Evolutionary conservation across 2,797 vertebrate species (phyloP).

Genomic region (Setipinna tenuifilis): DNA sequence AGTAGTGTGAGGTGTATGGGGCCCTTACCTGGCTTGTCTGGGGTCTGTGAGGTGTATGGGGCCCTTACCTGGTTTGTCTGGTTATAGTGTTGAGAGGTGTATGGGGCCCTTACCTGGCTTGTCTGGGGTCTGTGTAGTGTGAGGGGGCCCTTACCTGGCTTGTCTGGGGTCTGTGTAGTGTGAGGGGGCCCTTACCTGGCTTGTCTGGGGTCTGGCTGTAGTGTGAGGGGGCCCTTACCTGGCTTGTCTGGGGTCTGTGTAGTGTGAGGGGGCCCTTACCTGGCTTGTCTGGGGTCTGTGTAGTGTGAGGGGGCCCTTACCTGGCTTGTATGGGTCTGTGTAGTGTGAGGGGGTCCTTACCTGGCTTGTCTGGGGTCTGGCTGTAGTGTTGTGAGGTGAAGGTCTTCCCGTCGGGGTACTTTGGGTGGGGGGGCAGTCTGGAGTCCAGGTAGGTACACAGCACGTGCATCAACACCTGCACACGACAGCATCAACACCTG

Average conservation of each 20-base stretch:
- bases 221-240: conserved; percentile 61
- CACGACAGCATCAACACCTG: no score
- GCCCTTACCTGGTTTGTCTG: no score
- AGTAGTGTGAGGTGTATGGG: no score
- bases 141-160: conserved; percentile 73
- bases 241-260: no score
- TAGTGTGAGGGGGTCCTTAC: neutral
- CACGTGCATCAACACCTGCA: conserved; percentile 91
- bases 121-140: conserved; percentile 91
- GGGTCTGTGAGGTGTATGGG: neutral
- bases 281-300: conserved; percentile 68
- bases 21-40: no score
- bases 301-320: conserved; percentile 72
- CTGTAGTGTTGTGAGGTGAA: conserved; percentile 96
- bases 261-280: neutral
- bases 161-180: no score
- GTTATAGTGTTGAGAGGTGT: neutral
- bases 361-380: conserved; percentile 90
- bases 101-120: conserved; percentile 74
- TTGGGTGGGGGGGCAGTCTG: conserved; percentile 93
- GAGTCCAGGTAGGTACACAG: conserved; percentile 97
- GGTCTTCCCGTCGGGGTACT: conserved; percentile 95
- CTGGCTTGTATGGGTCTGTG: neutral
- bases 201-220: conserved; percentile 79
- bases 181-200: neutral